These are phyloP conservation scores for Drosophila bifasciata DNA, from an alignment of 1,140 invertebrate genomes.

Conservation along the genomic window DNA sequence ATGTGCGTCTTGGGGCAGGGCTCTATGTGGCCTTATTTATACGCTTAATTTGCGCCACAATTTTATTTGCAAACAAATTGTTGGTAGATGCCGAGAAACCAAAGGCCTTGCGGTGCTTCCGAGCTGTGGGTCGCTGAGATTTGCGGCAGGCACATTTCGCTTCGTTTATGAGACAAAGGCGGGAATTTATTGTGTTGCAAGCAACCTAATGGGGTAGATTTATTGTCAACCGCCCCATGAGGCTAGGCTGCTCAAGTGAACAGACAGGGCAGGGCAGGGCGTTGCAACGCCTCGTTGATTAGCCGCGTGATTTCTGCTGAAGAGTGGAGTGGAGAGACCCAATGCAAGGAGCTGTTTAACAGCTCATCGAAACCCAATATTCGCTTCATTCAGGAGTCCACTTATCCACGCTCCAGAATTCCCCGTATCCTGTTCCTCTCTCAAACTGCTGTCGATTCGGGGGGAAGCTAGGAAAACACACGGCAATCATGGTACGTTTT, in stretches of 20 bases:
- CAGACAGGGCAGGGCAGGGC: conserved; percentile 8
- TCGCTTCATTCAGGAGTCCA: conserved; percentile 1
- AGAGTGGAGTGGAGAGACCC: background rate
- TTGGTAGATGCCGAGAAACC: conserved; percentile 47
- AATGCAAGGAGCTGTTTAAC: conserved; percentile 35
- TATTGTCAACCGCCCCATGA: conserved; percentile 46
- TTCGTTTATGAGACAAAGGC: conserved; percentile 74
- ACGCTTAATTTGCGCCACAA: conserved; percentile 80
- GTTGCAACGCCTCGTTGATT: conserved; percentile 71
- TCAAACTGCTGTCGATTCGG: conserved; percentile 36
- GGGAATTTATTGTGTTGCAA: conserved; percentile 64
- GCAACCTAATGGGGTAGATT: conserved; percentile 42
- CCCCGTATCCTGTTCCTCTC: background rate
- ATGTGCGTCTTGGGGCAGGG: conserved; percentile 39
- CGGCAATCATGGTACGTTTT: conserved; percentile 70
- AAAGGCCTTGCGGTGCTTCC: conserved; percentile 57
- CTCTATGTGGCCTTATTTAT: conserved; percentile 74
- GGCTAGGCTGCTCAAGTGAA: conserved; percentile 31
- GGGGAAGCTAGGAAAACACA: conserved; percentile 48
- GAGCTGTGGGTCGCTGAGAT: conserved; percentile 51
- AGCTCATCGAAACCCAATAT: conserved; percentile 67
- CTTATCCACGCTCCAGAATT: background rate
- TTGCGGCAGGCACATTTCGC: conserved; percentile 65
- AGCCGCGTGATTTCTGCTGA: conserved; percentile 32
- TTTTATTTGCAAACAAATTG: conserved; percentile 82